Base-by-base conservation (phyloP, 2,113 vertebrate genomes). In the Anser brachyrhynchus region DNA sequence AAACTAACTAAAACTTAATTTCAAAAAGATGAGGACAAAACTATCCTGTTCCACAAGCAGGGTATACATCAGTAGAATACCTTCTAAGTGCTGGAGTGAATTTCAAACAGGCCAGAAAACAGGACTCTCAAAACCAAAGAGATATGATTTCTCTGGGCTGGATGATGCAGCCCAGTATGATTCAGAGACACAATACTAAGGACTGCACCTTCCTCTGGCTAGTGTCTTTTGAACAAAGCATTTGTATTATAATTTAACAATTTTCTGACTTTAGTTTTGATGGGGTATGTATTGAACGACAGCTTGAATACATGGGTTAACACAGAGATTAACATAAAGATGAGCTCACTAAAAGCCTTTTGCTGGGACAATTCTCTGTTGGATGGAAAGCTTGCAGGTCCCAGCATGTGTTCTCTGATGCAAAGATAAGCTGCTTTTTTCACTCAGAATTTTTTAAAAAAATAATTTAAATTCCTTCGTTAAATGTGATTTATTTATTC, bases 261-360 rank as follows among this genome's bases (percentile, higher is more conserved):
- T 44, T 54, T 85, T 9, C 37, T 10, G 29, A 71, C 51, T 64
- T 46, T 12, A 13, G 57, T 85, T 92, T 71, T 66, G 25, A 54
- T 33, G 43, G 43, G 15, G 9, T 70, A 37, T 57, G 16, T 92
- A 89, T 16, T 58, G 22, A 54, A 89, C 28, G 61, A 62, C 33
- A 80, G 61, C 78, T 54, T 69, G 76, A 75, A 84, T 22, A 90
- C 28, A 57, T 7, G 69, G 29, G 76, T 83, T 94, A 90, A 86
- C 82, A 66, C 2, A 71, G 69, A 90, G 72, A 93, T 86, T 84
- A 96, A 90, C 90, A 94, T 78, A 89, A 69, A 90, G 62, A 88
- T 85, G 74, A 93, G 66, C 58, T 91, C 85, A 52, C 43, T 71
- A 59, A 70, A 70, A 87, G 83, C 49, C 54, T 79, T 96, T 82